phyloP scores from a whole-genome alignment of 2,113 vertebrate genomes.

The Anoura caudifer region DNA sequence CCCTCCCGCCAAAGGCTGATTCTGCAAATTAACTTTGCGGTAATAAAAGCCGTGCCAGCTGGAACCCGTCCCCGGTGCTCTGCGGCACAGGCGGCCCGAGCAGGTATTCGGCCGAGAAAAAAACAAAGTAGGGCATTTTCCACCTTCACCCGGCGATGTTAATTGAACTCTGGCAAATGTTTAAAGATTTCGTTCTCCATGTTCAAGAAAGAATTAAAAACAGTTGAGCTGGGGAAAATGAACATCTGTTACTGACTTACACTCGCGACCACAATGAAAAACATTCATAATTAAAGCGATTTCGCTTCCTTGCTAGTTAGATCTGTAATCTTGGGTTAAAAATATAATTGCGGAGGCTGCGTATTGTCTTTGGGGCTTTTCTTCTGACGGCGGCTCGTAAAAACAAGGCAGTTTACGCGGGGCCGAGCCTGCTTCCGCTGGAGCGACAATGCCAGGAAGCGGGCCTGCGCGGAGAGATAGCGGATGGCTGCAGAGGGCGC shows the following conservation, averaged over 20 bases:
- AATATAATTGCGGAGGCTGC: conserved; percentile 72
- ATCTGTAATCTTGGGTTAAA: conserved; percentile 77
- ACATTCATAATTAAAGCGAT: conserved; percentile 78
- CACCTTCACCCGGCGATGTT: conserved; percentile 80
- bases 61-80: conserved; percentile 69
- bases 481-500: conserved; percentile 67
- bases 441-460: conserved; percentile 77
- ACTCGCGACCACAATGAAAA: conserved; percentile 76
- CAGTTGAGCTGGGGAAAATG: conserved; percentile 78
- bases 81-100: conserved; percentile 62
- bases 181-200: conserved; percentile 81
- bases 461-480: conserved; percentile 79
- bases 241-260: conserved; percentile 82
- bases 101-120: conserved; percentile 72
- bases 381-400: conserved; percentile 64
- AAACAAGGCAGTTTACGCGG: conserved; percentile 49
- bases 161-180: conserved; percentile 84
- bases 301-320: conserved; percentile 75
- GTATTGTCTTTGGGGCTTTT: conserved; percentile 73
- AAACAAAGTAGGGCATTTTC: conserved; percentile 81
- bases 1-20: conserved; percentile 77
- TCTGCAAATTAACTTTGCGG: conserved; percentile 78
- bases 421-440: background rate
- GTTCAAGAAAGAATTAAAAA: conserved; percentile 82
- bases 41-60: conserved; percentile 79